Conservation (phyloP, 2,797 vertebrate genomes). For the Sarcophilus harrisii region DNA sequence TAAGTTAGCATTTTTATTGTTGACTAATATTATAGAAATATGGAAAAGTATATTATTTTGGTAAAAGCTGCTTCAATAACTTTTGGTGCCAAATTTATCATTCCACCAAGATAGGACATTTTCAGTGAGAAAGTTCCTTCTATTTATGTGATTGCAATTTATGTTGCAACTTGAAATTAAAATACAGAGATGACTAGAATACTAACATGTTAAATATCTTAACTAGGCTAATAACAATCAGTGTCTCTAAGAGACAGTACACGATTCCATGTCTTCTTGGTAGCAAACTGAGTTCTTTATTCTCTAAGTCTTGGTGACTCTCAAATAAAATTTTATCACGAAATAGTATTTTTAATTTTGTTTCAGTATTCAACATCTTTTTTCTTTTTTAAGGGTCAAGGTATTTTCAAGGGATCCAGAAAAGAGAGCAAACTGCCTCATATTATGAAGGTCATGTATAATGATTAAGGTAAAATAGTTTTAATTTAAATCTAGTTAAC, state of each 20-base stretch:
- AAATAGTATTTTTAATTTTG: not conserved
- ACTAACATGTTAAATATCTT: not conserved
- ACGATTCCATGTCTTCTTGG: not conserved
- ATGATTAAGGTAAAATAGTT: conserved; percentile 11
- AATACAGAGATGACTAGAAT: not conserved
- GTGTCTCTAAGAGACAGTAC: not conserved
- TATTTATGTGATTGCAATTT: not conserved
- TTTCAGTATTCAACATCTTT: not conserved
- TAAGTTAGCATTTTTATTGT: not conserved
- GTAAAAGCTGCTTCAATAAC: not conserved
- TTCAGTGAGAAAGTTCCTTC: not conserved
- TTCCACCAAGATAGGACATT: not conserved
- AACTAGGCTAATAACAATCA: not conserved
- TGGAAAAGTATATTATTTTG: not conserved
- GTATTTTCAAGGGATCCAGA: conserved; percentile 10
- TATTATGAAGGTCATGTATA: not conserved
- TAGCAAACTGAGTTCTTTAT: not conserved
- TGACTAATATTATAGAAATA: not conserved
- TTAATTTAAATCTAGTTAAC: not conserved
- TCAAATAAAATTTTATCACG: not conserved
- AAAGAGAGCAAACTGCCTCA: not conserved
- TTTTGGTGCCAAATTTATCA: not conserved
- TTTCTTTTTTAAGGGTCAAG: not conserved
- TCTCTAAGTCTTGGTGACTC: not conserved
- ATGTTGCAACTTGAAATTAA: not conserved